Evolutionary conservation across 2,888 invertebrate genomes (phyloP).

Genomic region (Agonopterix subpropinquella): DNA sequence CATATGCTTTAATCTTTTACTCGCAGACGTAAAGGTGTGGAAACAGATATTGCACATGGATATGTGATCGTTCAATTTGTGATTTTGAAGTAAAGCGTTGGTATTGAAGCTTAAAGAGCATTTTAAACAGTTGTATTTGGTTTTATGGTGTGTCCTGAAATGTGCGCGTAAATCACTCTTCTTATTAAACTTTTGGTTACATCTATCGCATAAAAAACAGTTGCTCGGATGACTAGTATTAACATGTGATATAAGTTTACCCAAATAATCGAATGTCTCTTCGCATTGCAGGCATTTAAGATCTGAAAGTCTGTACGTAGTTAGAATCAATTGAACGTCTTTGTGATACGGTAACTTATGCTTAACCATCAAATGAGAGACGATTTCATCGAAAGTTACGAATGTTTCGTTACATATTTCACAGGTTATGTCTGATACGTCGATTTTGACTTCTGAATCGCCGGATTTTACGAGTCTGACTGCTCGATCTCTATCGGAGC

Average conservation of each 20-base stretch:
- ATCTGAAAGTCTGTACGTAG: conserved; percentile 41
- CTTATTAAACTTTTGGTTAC: conserved; percentile 42
- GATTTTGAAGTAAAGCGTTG: conserved; percentile 31
- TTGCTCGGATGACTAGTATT: conserved; percentile 38
- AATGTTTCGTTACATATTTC: conserved; percentile 35
- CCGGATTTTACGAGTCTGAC: conserved; percentile 40
- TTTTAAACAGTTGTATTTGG: conserved; percentile 36
- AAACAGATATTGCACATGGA: conserved; percentile 54
- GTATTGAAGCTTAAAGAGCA: conserved; percentile 35
- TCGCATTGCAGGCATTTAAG: conserved; percentile 47
- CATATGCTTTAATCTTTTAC: conserved; percentile 44
- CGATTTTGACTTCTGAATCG: conserved; percentile 54
- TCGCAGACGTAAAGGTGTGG: conserved; percentile 36
- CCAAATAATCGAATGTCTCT: conserved; percentile 32
- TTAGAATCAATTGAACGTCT: conserved; percentile 31
- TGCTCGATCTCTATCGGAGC: conserved; percentile 36
- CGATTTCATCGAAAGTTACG: conserved; percentile 24
- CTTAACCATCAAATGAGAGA: conserved; percentile 37
- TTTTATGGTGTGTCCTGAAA: conserved; percentile 35
- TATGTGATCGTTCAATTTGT: conserved; percentile 39
- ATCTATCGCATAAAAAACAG: conserved; percentile 36
- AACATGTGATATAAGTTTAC: conserved; percentile 44
- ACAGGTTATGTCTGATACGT: conserved; percentile 48
- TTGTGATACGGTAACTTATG: conserved; percentile 40
- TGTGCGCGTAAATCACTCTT: conserved; percentile 45